These are phyloP conservation scores for Aproaerema taeniolella DNA, from an alignment of 2,888 invertebrate genomes.

Conservation along the genomic window DNA sequence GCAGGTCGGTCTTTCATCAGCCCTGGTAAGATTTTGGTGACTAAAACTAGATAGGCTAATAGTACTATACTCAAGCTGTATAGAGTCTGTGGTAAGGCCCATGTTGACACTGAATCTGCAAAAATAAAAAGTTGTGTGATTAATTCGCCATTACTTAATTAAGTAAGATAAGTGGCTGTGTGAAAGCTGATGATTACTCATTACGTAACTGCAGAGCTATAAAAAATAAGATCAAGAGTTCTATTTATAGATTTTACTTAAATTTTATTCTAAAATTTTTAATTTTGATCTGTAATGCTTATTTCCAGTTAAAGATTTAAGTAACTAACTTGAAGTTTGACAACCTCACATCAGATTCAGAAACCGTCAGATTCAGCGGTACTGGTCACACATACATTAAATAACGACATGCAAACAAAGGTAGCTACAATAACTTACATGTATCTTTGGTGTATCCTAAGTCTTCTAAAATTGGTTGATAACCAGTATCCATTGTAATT, in stretches of 20 bases:
- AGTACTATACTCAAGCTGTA: conserved; percentile 52
- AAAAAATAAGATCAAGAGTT: not conserved
- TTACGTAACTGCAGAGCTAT: not conserved
- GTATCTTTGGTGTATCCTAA: conserved; percentile 1
- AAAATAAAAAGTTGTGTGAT: too few species aligned
- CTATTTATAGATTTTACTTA: not conserved
- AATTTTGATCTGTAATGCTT: not conserved
- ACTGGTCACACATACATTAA: not conserved
- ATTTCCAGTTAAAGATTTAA: not conserved
- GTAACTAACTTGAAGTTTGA: not conserved
- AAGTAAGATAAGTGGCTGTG: not conserved
- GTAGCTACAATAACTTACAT: conserved; percentile 5
- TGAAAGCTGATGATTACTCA: not conserved
- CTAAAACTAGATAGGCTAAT: conserved; percentile 81
- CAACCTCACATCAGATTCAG: not conserved
- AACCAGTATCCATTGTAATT: conserved; percentile 15
- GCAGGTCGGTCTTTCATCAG: conserved; percentile 82
- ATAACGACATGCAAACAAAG: not conserved
- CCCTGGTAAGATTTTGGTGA: conserved; percentile 81
- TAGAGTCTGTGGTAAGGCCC: conserved; percentile 45
- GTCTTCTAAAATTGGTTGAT: conserved; percentile 17
- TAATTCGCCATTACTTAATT: too few species aligned
- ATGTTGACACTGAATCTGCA: conserved; percentile 43
- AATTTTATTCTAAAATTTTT: not conserved
- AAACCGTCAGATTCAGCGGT: not conserved